Evolutionary conservation across 1,140 invertebrate species (phyloP).

Genomic region (Pogonus chalceus): DNA sequence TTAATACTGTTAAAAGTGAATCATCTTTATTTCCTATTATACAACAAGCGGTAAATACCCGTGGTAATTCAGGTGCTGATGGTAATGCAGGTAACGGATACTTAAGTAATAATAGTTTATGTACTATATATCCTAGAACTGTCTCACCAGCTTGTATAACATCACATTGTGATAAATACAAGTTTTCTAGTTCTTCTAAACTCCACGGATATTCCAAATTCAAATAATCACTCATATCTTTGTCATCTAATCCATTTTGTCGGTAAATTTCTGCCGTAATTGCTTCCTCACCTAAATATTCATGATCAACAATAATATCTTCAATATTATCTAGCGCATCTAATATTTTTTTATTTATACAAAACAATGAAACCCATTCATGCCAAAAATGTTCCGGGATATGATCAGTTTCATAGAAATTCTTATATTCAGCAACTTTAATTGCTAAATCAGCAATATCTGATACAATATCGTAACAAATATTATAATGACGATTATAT

Average conservation of each 20-base stretch:
- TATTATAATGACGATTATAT: constrained; percentile 34
- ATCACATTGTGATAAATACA: not conserved
- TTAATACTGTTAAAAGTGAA: constrained; percentile 33
- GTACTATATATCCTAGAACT: constrained; percentile 44
- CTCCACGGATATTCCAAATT: constrained; percentile 30
- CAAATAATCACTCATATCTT: constrained; percentile 33
- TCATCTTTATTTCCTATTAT: constrained; percentile 39
- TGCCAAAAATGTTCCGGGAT: constrained; percentile 38
- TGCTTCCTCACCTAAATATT: constrained; percentile 12
- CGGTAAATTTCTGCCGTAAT: constrained; percentile 15
- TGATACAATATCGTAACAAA: constrained; percentile 40
- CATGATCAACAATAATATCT: constrained; percentile 4
- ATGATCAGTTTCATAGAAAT: constrained; percentile 28
- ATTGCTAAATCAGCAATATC: constrained; percentile 43
- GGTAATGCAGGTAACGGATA: constrained; percentile 37
- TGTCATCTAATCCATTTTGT: constrained; percentile 27
- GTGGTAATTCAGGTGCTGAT: constrained; percentile 32
- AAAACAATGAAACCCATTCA: constrained; percentile 43
- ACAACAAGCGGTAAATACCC: constrained; percentile 36
- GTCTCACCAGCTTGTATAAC: constrained; percentile 26
- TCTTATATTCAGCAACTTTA: constrained; percentile 39
- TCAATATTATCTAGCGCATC: not conserved
- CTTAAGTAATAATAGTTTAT: constrained; percentile 43
- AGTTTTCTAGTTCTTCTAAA: constrained; percentile 12
- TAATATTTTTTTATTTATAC: not conserved